Evolutionary conservation across 2,113 vertebrate genomes (phyloP), one percentile per base, ranked within the genome.

Genomic region (Corvus hawaiiensis): DNA sequence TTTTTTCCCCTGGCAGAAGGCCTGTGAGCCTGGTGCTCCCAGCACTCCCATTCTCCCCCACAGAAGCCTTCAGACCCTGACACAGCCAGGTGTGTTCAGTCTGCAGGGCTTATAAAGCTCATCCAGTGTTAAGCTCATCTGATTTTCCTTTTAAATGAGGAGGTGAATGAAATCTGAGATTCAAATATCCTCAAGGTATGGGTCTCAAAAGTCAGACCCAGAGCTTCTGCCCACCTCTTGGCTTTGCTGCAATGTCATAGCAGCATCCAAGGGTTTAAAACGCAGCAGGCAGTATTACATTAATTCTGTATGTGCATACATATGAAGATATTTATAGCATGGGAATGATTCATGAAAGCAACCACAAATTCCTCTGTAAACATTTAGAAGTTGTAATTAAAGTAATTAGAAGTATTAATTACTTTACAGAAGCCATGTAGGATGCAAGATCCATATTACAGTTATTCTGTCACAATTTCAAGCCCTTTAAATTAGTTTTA

Each of bases 311-410:
- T 79, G 32, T 89, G 58, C 67, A 91, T 91, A 72, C 19, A 67
- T 58, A 93, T 89, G 73, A 84, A 84, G 81, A 43, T 84, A 91
- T 81, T 93, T 89, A 87, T 89, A 95, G 68, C 64, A 80, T 68
- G 84, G 88, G 84, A 93, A 84, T 87, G 93, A 95, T 77, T 84
- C 88, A 84, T 89, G 59, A 96, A 95, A 93, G 63, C 81, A 86
- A 93, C 83, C 67, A 83, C 90, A 93, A 83, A 87, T 91, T 95
- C 54, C 49, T 71, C 59, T 84, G 77, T 89, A 87, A 87, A 86
- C 32, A 62, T 80, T 67, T 72, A 72, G 49, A 35, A 75, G 63
- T 49, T 79, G 49, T 77, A 90, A 90, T 90, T 84, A 90, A 90
- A 77, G n/a, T 72, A 79, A 89, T 91, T 84, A 93, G 77, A 91